phyloP scores from a whole-genome alignment of 2,888 invertebrate species.

The Pemphredon lugubris region DNA sequence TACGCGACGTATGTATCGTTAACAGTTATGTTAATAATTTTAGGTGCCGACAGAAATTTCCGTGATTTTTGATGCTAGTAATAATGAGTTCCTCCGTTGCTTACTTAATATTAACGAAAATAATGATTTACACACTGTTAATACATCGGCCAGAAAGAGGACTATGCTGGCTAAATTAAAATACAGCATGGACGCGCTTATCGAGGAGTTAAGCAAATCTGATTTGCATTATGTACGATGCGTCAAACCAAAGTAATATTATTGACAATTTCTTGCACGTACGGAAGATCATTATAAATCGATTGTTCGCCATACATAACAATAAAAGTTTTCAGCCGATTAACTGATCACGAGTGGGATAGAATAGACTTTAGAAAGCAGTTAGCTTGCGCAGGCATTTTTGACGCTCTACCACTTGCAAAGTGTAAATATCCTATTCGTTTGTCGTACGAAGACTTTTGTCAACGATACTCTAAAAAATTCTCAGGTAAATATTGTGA shows the following conservation, averaged over 20 bases:
- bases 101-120: constrained; percentile 55
- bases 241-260: constrained; percentile 75
- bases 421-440: constrained; percentile 68
- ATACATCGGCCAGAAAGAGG: constrained; percentile 58
- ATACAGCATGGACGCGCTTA: constrained; percentile 76
- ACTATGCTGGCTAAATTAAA: constrained; percentile 77
- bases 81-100: constrained; percentile 69
- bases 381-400: constrained; percentile 64
- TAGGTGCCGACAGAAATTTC: constrained; percentile 70
- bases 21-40: not conserved
- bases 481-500: constrained; percentile 42
- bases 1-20: not conserved
- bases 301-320: no score
- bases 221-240: constrained; percentile 80
- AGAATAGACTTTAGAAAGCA: constrained; percentile 65
- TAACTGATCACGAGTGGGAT: constrained; percentile 50
- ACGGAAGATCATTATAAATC: no score
- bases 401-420: constrained; percentile 66
- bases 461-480: constrained; percentile 59
- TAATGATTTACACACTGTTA: constrained; percentile 30
- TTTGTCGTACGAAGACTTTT: constrained; percentile 63
- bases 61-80: constrained; percentile 62
- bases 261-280: no score
- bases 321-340: constrained; percentile 50
- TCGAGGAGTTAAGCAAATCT: constrained; percentile 75